These are phyloP conservation scores for Cerceris rybyensis DNA, from an alignment of 2,888 invertebrate genomes.

Conservation along the genomic window DNA sequence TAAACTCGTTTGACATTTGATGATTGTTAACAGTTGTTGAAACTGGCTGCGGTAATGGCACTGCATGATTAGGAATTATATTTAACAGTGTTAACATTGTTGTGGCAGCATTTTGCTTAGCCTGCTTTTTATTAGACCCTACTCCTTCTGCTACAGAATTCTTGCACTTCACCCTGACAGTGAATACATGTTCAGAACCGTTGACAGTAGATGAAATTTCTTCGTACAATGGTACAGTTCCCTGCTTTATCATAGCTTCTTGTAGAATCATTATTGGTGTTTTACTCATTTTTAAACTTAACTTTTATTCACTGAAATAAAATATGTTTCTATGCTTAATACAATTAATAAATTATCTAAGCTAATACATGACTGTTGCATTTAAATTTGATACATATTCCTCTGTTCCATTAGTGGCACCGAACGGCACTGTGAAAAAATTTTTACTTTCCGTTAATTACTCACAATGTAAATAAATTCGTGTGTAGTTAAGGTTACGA, in stretches of 20 bases:
- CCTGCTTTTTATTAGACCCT: slow-evolving; percentile 42
- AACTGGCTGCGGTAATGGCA: background rate
- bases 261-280: slow-evolving; percentile 34
- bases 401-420: too few species aligned
- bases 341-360: too few species aligned
- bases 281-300: slow-evolving; percentile 30
- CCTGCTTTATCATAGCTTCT: slow-evolving; percentile 17
- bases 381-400: too few species aligned
- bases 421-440: too few species aligned
- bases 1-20: background rate
- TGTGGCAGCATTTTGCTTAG: slow-evolving; percentile 49
- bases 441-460: too few species aligned
- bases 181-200: slow-evolving; percentile 1
- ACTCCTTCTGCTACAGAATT: background rate
- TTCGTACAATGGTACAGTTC: slow-evolving; percentile 23
- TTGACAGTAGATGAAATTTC: background rate
- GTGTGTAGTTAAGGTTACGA: too few species aligned
- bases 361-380: too few species aligned
- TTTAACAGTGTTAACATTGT: slow-evolving; percentile 32
- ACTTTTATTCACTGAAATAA: too few species aligned
- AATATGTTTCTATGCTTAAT: too few species aligned
- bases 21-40: background rate
- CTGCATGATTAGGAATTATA: background rate
- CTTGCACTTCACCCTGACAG: slow-evolving; percentile 24
- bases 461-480: too few species aligned